A percentile compares a stretch with the other conserved stretches of the same genome.
Evolutionary conservation across 2,113 vertebrate genomes (phyloP).

Genomic region (Empidonax traillii): DNA sequence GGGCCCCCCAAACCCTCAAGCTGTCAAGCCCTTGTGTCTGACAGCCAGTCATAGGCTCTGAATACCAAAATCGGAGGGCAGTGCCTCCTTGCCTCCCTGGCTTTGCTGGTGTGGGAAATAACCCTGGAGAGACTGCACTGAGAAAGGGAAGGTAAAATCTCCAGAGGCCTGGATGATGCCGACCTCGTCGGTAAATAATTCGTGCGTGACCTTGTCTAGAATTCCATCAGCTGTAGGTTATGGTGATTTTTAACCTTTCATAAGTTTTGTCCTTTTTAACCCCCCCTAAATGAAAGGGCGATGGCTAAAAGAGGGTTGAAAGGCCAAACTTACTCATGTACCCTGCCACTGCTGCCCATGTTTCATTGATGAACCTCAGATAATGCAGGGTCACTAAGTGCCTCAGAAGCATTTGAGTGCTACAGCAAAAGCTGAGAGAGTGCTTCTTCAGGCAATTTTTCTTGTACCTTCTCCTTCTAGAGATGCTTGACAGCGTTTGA

Average conservation of each 20-base stretch:
- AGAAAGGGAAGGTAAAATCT: not conserved
- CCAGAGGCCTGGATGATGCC: not conserved
- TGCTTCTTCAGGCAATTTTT: not conserved
- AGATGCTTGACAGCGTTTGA: not conserved
- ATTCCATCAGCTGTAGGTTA: not conserved
- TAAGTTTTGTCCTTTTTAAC: slow-evolving; percentile 4
- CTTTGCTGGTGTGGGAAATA: not conserved
- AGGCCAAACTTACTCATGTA: not conserved
- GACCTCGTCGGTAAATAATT: not conserved
- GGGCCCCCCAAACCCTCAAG: not conserved
- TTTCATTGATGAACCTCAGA: not conserved
- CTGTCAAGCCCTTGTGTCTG: not conserved
- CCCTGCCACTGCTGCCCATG: not conserved
- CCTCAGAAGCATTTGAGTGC: not conserved
- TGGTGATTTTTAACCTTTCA: not conserved
- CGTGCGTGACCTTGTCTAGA: not conserved
- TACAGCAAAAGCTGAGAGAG: not conserved
- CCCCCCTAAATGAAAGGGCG: not conserved
- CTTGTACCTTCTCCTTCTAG: not conserved
- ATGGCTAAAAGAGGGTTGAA: not conserved
- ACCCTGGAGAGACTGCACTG: not conserved
- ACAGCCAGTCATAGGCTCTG: not conserved
- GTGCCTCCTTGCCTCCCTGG: not conserved
- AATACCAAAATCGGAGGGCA: not conserved
- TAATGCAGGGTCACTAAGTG: not conserved